Evolutionary conservation across 1,140 invertebrate species (phyloP), one percentile per base, ranked within the genome.

Genomic region (Lepidurus couesii): DNA sequence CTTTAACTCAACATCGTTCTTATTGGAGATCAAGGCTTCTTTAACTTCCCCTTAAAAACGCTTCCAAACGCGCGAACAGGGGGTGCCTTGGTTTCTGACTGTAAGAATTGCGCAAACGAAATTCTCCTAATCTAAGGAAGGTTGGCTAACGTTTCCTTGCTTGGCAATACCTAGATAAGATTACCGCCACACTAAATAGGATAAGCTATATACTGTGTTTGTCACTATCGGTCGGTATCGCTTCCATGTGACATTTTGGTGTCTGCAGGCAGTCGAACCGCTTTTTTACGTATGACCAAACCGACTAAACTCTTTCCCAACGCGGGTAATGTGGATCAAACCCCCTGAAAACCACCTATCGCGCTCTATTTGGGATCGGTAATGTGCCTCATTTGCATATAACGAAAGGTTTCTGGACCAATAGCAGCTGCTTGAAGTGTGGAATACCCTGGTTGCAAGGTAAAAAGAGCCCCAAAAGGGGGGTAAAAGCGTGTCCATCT

Each of bases 351-450:
- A 65, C 53, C 53, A 65, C 53, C 53, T 65, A 65, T 21, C 53
- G 21, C 21, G n/a, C 53, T 9, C 6, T 21, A 16, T 65, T 13
- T 5, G 21, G 21, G 53, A 13, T 65, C 53, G 16, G 16, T 21
- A 65, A 65, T 7, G 53, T 13, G n/a, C 21, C 53, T 65, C 53
- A 65, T 65, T 65, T 65, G 53, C 53, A 65, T 65, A 65, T n/a
- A 7, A n/a, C 53, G 53, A 65, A 34, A 34, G 34, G 8, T 13
- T 65, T 7, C 16, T 13, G 53, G 53, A 65, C 53, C 53, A 65
- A 65, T 65, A 65, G 53, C 53, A 65, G 53, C 53, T 65, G 53
- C 16, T 65, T 34, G 21, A 65, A n/a, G 6, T 16, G 13, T 13
- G 13, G 6, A 65, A 21, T 65, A 21, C n/a, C 21, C 53, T 65